Base-by-base conservation (phyloP, 2,113 vertebrate species). In the Poeciliopsis turrubarensis region DNA sequence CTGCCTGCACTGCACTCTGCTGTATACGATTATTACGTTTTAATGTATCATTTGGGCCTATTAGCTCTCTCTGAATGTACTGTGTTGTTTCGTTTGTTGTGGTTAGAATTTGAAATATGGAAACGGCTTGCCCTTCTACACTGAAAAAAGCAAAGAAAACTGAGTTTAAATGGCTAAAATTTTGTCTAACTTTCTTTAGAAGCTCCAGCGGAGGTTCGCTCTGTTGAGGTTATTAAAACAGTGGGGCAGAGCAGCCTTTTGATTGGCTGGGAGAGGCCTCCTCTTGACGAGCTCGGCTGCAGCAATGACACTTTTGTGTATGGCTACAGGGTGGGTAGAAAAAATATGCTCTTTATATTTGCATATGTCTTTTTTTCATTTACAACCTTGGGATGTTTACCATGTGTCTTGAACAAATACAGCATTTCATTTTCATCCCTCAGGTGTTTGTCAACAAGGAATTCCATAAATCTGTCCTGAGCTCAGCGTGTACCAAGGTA, bases 251-350 rank as follows among this genome's bases (percentile, higher is more conserved):
- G 75, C 83, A 88, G 91, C 72, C 89, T 95, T 75, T 27, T 93
- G 89, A 85, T 91, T 87, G 80, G 19, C 78, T 95, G 91, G 91
- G 89, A 94, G 80, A 88, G 87, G 73, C 93, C 94, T 0, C 68
- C 79, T 0, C 86, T 92, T 0, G 89, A 93, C 65, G 90, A 93
- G 71, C 86, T 93, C 75, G 91, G 90, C 86, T 92, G 86, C 79
- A 95, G 92, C 60, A 94, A 87, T 17, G 86, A 87, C 74, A 91
- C 81, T 10, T 94, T 90, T 77, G 84, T 91, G 79, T 89, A 92
- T 27, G 93, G 94, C 75, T 93, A 92, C 70, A 90, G 92, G 91
- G 94, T 95, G 89, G 10, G 87, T 57, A 75, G n/a, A 27, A 63
- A 10, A 30, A 19, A 77, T 17, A 44, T 57, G 0, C 14, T 30